Percentiles rank a stretch among this genome's conserved stretches.
phyloP scores from a whole-genome alignment of 2,113 vertebrate genomes.

The Haemorhous mexicanus region DNA sequence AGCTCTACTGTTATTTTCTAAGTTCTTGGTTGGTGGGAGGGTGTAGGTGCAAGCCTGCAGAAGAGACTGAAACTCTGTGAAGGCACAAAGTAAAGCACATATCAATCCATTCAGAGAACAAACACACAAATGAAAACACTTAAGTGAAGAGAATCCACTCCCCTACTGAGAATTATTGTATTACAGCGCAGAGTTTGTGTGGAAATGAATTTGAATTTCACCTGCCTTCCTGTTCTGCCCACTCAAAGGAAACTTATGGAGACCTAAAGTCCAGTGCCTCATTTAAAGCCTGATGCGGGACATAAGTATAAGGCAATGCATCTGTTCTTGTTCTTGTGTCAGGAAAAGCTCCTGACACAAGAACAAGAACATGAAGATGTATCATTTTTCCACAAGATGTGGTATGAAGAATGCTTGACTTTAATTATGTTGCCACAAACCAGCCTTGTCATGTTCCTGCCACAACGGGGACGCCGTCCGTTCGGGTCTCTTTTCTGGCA shows the following conservation, averaged over 20 bases:
- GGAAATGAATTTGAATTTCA: not conserved
- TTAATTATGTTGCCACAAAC: not conserved
- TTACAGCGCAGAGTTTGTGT: not conserved
- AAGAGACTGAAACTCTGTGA: not conserved
- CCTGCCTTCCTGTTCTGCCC: not conserved
- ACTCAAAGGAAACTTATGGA: not conserved
- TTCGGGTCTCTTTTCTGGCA: not conserved
- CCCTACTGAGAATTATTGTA: not conserved
- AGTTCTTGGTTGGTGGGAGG: not conserved
- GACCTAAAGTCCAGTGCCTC: not conserved
- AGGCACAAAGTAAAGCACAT: not conserved
- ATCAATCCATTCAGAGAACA: not conserved
- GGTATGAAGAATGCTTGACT: not conserved
- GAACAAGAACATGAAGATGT: no score
- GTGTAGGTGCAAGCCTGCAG: not conserved
- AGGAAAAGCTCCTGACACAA: not conserved
- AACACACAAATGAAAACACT: not conserved
- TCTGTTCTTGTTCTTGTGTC: not conserved
- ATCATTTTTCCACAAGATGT: not conserved
- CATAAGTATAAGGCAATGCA: fast-evolving
- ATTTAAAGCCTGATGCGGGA: not conserved
- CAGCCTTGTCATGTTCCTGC: not conserved
- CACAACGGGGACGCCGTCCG: not conserved
- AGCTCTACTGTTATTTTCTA: not conserved
- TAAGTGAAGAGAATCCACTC: not conserved